Conservation (phyloP, 2,797 vertebrate species). For the Leptodactylus fallax region DNA sequence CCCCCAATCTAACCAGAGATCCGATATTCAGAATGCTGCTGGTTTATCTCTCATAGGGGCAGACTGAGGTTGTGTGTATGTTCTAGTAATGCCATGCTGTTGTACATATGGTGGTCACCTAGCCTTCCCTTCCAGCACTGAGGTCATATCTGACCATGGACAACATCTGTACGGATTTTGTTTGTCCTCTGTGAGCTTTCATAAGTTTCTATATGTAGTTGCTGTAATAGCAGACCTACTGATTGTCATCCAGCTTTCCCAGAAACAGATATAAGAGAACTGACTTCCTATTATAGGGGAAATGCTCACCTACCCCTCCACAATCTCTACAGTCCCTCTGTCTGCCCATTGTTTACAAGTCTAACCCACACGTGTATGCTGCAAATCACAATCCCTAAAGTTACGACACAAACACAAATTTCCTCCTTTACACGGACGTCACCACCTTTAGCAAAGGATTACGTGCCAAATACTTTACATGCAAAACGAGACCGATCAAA, state of each 20-base stretch:
- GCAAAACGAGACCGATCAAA: neutral
- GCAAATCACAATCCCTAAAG: neutral
- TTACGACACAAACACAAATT: neutral
- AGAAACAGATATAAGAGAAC: neutral
- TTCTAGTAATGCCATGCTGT: neutral
- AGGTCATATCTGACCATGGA: neutral
- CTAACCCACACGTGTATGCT: neutral
- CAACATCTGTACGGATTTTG: neutral
- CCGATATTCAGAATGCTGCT: neutral
- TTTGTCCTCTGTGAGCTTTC: neutral
- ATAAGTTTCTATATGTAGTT: neutral
- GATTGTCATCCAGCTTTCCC: neutral
- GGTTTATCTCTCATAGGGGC: neutral
- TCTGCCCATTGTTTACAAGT: conserved; percentile 8
- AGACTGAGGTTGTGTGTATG: neutral
- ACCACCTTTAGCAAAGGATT: neutral
- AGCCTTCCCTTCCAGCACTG: neutral
- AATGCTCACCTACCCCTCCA: neutral
- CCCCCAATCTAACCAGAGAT: neutral
- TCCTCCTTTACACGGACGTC: neutral
- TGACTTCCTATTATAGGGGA: neutral
- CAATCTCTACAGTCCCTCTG: neutral
- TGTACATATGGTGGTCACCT: neutral
- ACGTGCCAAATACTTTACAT: neutral
- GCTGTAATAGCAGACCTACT: neutral